Percentiles rank a stretch among this genome's conserved stretches.
Evolutionary conservation across 2,888 invertebrate genomes (phyloP).

Genomic region (Stenoptilia bipunctidactyla): DNA sequence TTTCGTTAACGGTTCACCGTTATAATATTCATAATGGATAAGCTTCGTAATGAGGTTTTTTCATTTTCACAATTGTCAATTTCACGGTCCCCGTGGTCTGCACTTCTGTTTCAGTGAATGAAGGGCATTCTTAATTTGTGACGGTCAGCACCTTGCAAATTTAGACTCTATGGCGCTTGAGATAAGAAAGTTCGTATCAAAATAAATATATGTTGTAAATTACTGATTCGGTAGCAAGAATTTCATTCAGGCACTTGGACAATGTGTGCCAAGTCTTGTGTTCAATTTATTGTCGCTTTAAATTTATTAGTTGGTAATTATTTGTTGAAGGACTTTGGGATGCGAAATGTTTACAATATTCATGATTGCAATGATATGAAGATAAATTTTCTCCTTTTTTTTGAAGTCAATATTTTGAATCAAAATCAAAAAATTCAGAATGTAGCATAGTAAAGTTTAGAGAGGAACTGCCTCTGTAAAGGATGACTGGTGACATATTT

Average conservation of each 20-base stretch:
- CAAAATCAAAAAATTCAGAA: too few relatives aligned
- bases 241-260: conserved; percentile 11
- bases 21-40: too few relatives aligned
- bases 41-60: conserved; percentile 34
- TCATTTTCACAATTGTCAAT: conserved; percentile 40
- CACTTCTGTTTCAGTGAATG: conserved; percentile 41
- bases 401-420: too few relatives aligned
- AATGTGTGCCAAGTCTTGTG: conserved; percentile 3
- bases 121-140: not conserved
- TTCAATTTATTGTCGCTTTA: too few relatives aligned
- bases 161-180: not conserved
- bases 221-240: conserved; percentile 5
- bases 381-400: too few relatives aligned
- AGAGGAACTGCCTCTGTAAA: too few relatives aligned
- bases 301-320: not conserved
- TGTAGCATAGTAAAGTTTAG: too few relatives aligned
- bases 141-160: not conserved
- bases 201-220: conserved; percentile 10
- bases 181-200: too few relatives aligned
- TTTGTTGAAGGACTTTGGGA: not conserved
- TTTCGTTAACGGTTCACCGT: too few relatives aligned
- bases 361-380: too few relatives aligned
- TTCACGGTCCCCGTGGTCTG: conserved; percentile 41
- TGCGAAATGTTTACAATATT: conserved; percentile 2
- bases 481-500: too few relatives aligned